Percentiles rank a stretch among this genome's conserved stretches.
These are phyloP conservation scores for Oedothorax gibbosus DNA, from an alignment of 1,140 invertebrate genomes.

Conservation along the genomic window DNA sequence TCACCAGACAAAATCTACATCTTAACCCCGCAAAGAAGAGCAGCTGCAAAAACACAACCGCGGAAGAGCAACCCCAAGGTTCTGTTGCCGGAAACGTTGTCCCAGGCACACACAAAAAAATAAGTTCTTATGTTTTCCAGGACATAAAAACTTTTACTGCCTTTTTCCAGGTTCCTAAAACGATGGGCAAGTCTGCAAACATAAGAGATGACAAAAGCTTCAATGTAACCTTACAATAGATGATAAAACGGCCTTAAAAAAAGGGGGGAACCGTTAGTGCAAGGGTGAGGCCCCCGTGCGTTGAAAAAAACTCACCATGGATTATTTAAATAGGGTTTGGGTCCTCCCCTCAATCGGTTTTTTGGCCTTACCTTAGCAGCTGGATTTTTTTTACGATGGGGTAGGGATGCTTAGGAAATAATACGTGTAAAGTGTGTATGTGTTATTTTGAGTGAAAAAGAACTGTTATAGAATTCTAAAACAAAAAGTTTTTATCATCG, in stretches of 20 bases:
- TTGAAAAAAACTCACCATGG: not conserved
- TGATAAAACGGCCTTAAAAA: not conserved
- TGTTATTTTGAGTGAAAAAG: not conserved
- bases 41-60: not conserved
- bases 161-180: not conserved
- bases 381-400: not conserved
- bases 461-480: too few relatives aligned
- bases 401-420: not conserved
- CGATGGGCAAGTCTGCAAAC: slow-evolving; percentile 12
- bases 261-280: slow-evolving; percentile 11
- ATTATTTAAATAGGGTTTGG: slow-evolving; percentile 33
- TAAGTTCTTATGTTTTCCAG: too few relatives aligned
- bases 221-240: not conserved
- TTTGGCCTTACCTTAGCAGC: not conserved
- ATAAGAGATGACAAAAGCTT: slow-evolving; percentile 29
- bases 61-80: not conserved
- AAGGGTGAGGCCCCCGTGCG: not conserved
- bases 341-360: not conserved
- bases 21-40: not conserved
- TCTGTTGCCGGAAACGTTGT: slow-evolving; percentile 26
- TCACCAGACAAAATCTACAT: not conserved
- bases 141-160: slow-evolving; percentile 15
- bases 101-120: too few relatives aligned
- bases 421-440: not conserved
- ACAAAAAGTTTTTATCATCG: too few relatives aligned